Evolutionary conservation across 2,797 vertebrate genomes (phyloP), one percentile per base, ranked within the genome.

Genomic region (Dendrocincla tyrannina): DNA sequence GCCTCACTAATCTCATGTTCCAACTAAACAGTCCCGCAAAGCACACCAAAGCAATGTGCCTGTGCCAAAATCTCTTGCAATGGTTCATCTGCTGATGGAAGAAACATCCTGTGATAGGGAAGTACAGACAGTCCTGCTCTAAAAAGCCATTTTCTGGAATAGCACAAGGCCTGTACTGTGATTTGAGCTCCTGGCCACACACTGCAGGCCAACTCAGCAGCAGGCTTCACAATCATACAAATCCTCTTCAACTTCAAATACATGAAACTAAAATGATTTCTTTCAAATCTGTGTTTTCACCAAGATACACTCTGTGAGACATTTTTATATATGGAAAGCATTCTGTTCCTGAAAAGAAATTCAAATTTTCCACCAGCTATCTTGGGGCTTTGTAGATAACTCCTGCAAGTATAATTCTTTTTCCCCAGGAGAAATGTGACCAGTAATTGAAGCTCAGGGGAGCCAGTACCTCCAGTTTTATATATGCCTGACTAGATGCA

Each of bases 331-430:
- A 44, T 3, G 1, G 67, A 73, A 91, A 60, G 17, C 33, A 70
- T 91, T 88, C 64, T 59, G 23, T 35, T 92, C 28, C 42, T 47
- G 24, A 75, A 81, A 84, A 67, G 56, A 81, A 83, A 86, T 28
- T 56, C 49, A 74, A 3, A 62, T 47, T 75, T 91, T 13, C 19
- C 15, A 20, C 27, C 1, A 16, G 4, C 44, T 80, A 1, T 58
- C 66, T 58, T 44, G n/a, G n/a, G 46, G 55, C 49, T 64, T 46
- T 25, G 30, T 69, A 81, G 62, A 20, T 81, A 94, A 84, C 27
- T 79, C 27, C 69, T 84, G 35, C 35, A 78, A 64, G 42, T 50
- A 32, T 42, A 44, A 33, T 50, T 86, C 63, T 47, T 93, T 81
- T 46, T 20, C 30, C 50, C 4, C 30, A 58, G 56, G 56, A 93